Base-by-base conservation (phyloP, 2,797 vertebrate species). In the Glossophaga mutica region DNA sequence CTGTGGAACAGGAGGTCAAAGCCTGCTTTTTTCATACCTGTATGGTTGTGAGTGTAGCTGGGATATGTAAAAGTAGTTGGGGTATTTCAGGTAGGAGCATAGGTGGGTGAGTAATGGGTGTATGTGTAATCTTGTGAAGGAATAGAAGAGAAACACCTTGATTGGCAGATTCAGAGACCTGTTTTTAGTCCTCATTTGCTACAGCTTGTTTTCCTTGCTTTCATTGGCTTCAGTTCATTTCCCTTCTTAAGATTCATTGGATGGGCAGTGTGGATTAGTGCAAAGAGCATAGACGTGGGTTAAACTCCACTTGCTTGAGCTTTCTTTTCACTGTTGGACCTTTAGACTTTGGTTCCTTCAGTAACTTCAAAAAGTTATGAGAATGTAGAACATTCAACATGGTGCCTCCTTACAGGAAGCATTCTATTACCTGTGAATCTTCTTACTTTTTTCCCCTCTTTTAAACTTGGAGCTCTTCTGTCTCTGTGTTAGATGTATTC, bases 281-380 rank as follows among this genome's bases (percentile, higher is more conserved):
- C 16, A 76, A 65, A 90, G 37, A 90, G 34, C 16, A 34, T 62
- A 55, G 46, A 71, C 21, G 59, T 87, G 29, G 19, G 5, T 71
- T 77, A 67, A 88, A 50, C 39, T 55, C 32, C 5, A 12, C 50
- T 77, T 26, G 18, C 9, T 24, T 21, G 77, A 55, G 46, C 12
- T 68, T 77, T 74, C 3, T 73, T 3, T 57, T 67, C 91, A 29
- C 42, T 32, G 3, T 84, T 46, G 37, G 55, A 57, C 48, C 59
- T 92, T 74, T 52, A 37, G 46, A 59, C 37, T 84, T 90, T 79
- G 50, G 29, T 91, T 93, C 62, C 73, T 91, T 88, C 88, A 76
- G 12, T 77, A 70, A 78, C 46, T 29, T 92, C 7, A 67, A 10
- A 84, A 90, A 73, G 29, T 82, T 74, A 2, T 77, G 44, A 96